Evolutionary conservation across 1,140 invertebrate species (phyloP), one percentile per base, ranked within the genome.

Genomic region (Subanguina moxae): DNA sequence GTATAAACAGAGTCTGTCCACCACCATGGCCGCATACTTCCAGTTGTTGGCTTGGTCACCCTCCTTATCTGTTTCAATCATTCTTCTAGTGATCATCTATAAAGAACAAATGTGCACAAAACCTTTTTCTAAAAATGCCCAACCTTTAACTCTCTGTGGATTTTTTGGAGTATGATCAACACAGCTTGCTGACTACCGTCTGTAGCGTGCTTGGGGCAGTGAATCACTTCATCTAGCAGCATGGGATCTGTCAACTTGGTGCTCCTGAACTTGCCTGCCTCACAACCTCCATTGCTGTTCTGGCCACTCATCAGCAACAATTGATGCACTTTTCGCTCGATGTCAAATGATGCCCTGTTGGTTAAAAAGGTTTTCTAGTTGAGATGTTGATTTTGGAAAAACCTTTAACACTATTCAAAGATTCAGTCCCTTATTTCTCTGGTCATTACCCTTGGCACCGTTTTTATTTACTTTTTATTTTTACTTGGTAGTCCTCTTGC

Each of bases 11-110:
- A 85, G 71, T 19, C 85, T 68, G 71, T 86, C 86, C 25, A 86
- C 84, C 7, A 87, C 86, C 68, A 85, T 85, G 8, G 86, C 85
- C 9, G 85, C 85, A 72, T 86, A 86, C 71, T 85, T 85, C 86
- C 86, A 86, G 57, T 86, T 84, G 65, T 81, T 82, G 11, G 82
- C 78, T n/a, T 82, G 74, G 30, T 82, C 80, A 5, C 78, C 78
- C 23, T 85, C 84, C n/a, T 72, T 42, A 46, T 82, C 80, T 0
- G 71, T 71, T 48, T 82, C 80, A 17, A 78, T 69, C 80, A 82
- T 82, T 48, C 77, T 69, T 68, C 82, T 76, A 1, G 80, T 82
- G 8, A 81, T 80, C 46, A 78, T 65, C 80, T 79, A 52, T 30
- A 62, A 42, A 17, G 9, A 17, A 28, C 30, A 61, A 28, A 30